Evolutionary conservation across 2,113 vertebrate species (phyloP).

Genomic region (Mystacornis crossleyi): DNA sequence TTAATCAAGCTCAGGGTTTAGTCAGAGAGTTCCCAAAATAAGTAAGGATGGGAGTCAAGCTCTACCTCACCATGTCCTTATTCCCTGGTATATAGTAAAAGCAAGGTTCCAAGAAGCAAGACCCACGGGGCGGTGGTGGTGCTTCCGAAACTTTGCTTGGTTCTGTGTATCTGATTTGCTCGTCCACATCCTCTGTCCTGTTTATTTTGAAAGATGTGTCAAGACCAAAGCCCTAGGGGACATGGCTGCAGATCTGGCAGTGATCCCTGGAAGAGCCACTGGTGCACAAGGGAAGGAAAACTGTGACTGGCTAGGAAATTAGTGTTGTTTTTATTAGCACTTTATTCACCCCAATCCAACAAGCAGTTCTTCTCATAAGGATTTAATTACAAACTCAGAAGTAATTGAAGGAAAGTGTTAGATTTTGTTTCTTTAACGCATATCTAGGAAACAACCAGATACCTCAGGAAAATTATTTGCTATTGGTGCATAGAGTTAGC

Average conservation of each 20-base stretch:
- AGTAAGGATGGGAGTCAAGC: neutral
- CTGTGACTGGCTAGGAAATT: neutral
- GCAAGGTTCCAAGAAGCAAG: neutral
- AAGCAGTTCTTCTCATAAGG: neutral
- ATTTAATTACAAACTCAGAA: conserved; percentile 21
- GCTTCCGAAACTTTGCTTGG: neutral
- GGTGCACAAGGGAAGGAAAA: neutral
- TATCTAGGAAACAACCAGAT: neutral
- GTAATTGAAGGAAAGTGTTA: neutral
- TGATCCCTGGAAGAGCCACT: neutral
- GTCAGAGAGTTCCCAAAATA: conserved; percentile 20
- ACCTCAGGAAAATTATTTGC: neutral
- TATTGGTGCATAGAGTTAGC: neutral
- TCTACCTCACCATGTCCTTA: neutral
- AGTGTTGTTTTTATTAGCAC: conserved; percentile 2
- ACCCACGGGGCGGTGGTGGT: accelerated
- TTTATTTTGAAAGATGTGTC: neutral
- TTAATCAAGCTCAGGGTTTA: neutral
- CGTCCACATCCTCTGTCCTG: neutral
- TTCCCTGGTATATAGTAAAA: neutral
- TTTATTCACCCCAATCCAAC: neutral
- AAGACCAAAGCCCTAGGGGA: neutral
- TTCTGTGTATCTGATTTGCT: neutral
- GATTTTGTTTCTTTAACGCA: neutral
- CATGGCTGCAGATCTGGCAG: neutral